These are phyloP conservation scores for Pantelozetes paolii DNA, from an alignment of 2,888 invertebrate genomes.

Conservation along the genomic window DNA sequence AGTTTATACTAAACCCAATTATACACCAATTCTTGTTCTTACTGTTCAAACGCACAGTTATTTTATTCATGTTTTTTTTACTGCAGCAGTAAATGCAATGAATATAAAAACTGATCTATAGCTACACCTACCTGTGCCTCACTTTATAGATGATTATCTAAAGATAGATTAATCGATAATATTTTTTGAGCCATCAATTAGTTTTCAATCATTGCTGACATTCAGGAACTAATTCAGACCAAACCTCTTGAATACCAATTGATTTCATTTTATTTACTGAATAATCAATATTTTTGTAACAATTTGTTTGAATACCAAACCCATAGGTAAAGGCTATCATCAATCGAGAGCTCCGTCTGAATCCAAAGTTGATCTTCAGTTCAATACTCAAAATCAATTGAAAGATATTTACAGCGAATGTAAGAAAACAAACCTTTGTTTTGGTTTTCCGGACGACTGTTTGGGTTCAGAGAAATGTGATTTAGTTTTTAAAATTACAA, in stretches of 20 bases:
- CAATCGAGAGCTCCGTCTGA: neutral
- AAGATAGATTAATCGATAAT: neutral
- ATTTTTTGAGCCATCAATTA: neutral
- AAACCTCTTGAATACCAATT: neutral
- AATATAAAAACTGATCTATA: constrained; percentile 9
- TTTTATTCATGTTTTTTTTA: neutral
- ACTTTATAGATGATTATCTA: neutral
- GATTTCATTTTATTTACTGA: constrained; percentile 1
- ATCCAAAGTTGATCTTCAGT: neutral
- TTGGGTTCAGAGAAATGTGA: neutral
- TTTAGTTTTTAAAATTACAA: neutral
- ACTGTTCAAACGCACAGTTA: neutral
- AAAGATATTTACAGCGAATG: neutral
- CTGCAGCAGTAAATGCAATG: constrained; percentile 11
- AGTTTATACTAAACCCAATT: neutral
- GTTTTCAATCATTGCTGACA: constrained; percentile 23
- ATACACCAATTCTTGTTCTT: no score
- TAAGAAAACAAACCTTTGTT: neutral
- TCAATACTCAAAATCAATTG: neutral
- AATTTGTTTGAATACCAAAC: neutral
- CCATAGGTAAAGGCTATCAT: neutral
- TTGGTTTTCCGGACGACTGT: neutral
- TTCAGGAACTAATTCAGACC: neutral
- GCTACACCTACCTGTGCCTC: constrained; percentile 12
- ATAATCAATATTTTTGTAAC: neutral